Conservation (phyloP, 2,888 invertebrate species). For the Megastigmus dorsalis region DNA sequence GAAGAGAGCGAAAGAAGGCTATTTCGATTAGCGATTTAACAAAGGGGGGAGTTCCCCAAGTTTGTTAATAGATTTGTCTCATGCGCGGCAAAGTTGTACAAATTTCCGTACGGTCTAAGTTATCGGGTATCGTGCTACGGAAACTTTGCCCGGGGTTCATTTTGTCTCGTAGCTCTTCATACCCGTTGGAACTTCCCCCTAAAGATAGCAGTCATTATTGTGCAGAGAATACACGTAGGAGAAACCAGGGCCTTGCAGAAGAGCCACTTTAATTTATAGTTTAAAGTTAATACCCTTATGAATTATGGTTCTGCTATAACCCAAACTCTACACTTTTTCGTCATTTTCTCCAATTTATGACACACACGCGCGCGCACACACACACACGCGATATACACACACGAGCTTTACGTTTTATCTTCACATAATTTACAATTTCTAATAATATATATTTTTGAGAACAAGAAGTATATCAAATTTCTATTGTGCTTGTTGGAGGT, state of each 20-base stretch:
- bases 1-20: no score
- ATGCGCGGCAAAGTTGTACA: slow-evolving; percentile 5
- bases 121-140: slow-evolving; percentile 21
- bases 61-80: slow-evolving; percentile 25
- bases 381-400: no score
- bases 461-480: neutral
- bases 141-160: slow-evolving; percentile 42
- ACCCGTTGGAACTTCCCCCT: slow-evolving; percentile 25
- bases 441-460: no score
- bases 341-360: slow-evolving; percentile 47
- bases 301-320: slow-evolving; percentile 45
- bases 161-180: slow-evolving; percentile 39
- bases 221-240: slow-evolving; percentile 22
- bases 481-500: neutral
- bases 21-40: no score
- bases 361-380: no score
- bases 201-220: slow-evolving; percentile 50
- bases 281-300: slow-evolving; percentile 53
- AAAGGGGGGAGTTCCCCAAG: no score
- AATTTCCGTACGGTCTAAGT: slow-evolving; percentile 9
- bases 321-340: slow-evolving; percentile 45
- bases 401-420: slow-evolving; percentile 11
- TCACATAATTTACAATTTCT: slow-evolving; percentile 7
- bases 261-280: slow-evolving; percentile 53
- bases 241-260: slow-evolving; percentile 30